A percentile compares a stretch with the other conserved stretches of the same genome.
These are phyloP conservation scores for Lymantria monacha DNA, from an alignment of 2,888 invertebrate genomes.

Conservation along the genomic window DNA sequence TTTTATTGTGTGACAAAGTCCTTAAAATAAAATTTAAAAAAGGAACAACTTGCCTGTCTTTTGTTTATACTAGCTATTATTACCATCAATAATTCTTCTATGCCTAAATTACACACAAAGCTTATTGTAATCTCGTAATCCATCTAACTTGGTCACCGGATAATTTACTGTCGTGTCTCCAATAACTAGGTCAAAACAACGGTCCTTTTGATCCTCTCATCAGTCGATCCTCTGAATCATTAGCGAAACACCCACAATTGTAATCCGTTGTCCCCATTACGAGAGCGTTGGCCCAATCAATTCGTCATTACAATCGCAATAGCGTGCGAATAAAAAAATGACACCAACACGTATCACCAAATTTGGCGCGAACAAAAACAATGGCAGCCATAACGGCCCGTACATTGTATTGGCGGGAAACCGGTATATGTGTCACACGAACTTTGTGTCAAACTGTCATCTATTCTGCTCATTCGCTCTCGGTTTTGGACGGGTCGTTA, in stretches of 20 bases:
- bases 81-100: constrained; percentile 25
- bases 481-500: constrained; percentile 41
- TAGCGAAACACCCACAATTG: constrained; percentile 67
- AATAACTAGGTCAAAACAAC: constrained; percentile 60
- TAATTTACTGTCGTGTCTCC: constrained; percentile 33
- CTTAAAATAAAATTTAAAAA: constrained; percentile 2
- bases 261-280: constrained; percentile 61
- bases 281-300: constrained; percentile 68
- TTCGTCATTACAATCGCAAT: constrained; percentile 71
- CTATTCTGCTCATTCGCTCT: constrained; percentile 46
- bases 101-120: constrained; percentile 41
- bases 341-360: constrained; percentile 61
- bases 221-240: constrained; percentile 61
- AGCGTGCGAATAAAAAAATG: constrained; percentile 66
- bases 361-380: constrained; percentile 67
- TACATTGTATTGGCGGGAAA: constrained; percentile 28
- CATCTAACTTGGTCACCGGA: constrained; percentile 42
- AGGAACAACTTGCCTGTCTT: constrained; percentile 39
- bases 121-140: constrained; percentile 39
- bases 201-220: constrained; percentile 52
- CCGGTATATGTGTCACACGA: constrained; percentile 44
- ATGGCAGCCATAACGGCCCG: constrained; percentile 65
- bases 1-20: too few relatives aligned
- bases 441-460: constrained; percentile 46
- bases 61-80: constrained; percentile 9